A percentile compares a stretch with the other conserved stretches of the same genome.
These are phyloP conservation scores for Dromiciops gliroides DNA, from an alignment of 2,113 vertebrate genomes.

Conservation along the genomic window DNA sequence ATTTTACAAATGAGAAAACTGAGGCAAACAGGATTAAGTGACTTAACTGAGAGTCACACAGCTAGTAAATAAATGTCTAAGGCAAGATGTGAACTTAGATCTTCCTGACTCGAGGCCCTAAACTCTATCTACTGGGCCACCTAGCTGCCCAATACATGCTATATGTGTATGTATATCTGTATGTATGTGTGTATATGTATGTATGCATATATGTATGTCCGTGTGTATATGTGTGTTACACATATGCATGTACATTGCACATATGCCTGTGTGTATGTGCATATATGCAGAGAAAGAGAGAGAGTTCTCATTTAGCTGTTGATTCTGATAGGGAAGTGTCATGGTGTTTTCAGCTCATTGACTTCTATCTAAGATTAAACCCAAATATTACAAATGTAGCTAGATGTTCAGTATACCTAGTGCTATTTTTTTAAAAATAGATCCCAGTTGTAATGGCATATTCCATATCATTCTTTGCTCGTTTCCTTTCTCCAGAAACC, in stretches of 20 bases:
- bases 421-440: neutral
- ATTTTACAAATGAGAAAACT: no score
- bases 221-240: fast-evolving
- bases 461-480: neutral
- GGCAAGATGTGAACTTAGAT: no score
- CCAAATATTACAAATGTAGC: neutral
- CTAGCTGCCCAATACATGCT: no score
- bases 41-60: no score
- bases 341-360: neutral
- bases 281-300: no score
- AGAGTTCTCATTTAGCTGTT: neutral
- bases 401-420: neutral
- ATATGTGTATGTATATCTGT: neutral
- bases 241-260: neutral
- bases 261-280: fast-evolving
- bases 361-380: neutral
- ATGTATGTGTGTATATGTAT: neutral
- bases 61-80: no score
- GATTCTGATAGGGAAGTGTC: neutral
- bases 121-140: no score
- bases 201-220: neutral
- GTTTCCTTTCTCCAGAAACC: neutral
- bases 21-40: no score
- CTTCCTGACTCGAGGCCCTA: no score
- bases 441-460: neutral